Percentiles rank a stretch among this genome's conserved stretches.
phyloP scores from a whole-genome alignment of 2,888 invertebrate genomes.

The Pyrrhia umbra region DNA sequence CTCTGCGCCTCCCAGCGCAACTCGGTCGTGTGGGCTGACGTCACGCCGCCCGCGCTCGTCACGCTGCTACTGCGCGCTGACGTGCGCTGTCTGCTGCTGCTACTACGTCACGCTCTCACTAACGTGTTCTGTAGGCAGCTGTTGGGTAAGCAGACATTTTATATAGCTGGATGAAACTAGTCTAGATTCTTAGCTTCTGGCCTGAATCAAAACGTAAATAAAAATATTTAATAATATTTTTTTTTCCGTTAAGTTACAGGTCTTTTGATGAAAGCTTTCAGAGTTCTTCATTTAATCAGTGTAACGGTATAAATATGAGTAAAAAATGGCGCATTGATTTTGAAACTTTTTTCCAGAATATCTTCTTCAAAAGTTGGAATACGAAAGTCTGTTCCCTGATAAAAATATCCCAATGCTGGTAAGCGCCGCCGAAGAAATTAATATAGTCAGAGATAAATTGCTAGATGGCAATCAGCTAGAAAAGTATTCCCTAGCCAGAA shows the following conservation, averaged over 20 bases:
- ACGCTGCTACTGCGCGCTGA: constrained; percentile 78
- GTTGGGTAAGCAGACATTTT: constrained; percentile 69
- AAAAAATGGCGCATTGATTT: too few species aligned
- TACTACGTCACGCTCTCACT: constrained; percentile 75
- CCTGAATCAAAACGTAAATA: too few species aligned
- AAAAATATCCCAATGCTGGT: constrained; percentile 80
- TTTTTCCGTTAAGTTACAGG: too few species aligned
- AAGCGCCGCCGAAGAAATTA: constrained; percentile 83
- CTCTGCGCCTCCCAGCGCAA: constrained; percentile 72
- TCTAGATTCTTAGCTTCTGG: too few species aligned
- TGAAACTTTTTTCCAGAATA: constrained; percentile 74
- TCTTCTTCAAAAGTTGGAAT: constrained; percentile 85
- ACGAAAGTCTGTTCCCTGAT: constrained; percentile 82
- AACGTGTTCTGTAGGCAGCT: constrained; percentile 79
- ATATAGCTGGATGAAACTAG: too few species aligned
- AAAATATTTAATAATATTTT: too few species aligned
- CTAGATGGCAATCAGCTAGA: constrained; percentile 82
- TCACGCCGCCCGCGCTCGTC: constrained; percentile 75
- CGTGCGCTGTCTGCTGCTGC: constrained; percentile 77
- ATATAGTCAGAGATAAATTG: constrained; percentile 80
- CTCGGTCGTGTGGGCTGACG: constrained; percentile 76
- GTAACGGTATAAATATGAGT: too few species aligned
- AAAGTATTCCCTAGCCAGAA: constrained; percentile 84
- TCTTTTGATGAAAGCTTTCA: too few species aligned
- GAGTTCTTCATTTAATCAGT: too few species aligned